A percentile compares a stretch with the other conserved stretches of the same genome.
Evolutionary conservation across 2,113 vertebrate species (phyloP).

Genomic region (Calyptommatus sinebrachiatus): DNA sequence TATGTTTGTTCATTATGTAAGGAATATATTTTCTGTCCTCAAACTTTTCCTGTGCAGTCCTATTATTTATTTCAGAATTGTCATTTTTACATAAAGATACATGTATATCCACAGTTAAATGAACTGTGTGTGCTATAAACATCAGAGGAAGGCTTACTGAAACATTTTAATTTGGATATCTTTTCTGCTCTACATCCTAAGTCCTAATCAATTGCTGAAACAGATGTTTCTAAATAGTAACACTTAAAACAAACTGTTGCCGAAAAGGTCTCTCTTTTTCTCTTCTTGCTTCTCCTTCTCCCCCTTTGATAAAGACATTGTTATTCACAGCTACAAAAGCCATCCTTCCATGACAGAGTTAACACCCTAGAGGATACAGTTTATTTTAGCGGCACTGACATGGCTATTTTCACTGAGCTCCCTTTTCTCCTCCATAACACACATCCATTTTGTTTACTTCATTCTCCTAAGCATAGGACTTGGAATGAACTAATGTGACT

Average conservation of each 20-base stretch:
- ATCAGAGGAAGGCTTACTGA: neutral
- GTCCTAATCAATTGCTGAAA: neutral
- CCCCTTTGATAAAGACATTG: neutral
- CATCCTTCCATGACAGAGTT: neutral
- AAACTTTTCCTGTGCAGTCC: too few species aligned
- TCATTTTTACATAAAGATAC: neutral
- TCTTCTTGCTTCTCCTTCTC: neutral
- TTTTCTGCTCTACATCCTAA: neutral
- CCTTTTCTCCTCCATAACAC: neutral
- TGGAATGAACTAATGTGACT: slow-evolving; percentile 5
- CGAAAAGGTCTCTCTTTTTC: neutral
- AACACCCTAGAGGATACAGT: neutral
- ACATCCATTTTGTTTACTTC: slow-evolving; percentile 6
- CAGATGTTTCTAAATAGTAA: neutral
- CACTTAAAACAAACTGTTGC: neutral
- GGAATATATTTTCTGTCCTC: neutral
- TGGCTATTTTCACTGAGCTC: neutral
- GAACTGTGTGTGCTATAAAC: too few species aligned
- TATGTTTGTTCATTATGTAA: neutral
- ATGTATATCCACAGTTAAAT: neutral
- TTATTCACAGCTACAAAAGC: neutral
- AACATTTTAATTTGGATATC: neutral
- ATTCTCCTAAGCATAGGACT: neutral
- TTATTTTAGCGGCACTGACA: neutral
- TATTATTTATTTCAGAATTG: neutral